Percentiles rank a stretch among this genome's conserved stretches.
Conservation (phyloP, 2,888 invertebrate species). For the Allygus modestus region DNA sequence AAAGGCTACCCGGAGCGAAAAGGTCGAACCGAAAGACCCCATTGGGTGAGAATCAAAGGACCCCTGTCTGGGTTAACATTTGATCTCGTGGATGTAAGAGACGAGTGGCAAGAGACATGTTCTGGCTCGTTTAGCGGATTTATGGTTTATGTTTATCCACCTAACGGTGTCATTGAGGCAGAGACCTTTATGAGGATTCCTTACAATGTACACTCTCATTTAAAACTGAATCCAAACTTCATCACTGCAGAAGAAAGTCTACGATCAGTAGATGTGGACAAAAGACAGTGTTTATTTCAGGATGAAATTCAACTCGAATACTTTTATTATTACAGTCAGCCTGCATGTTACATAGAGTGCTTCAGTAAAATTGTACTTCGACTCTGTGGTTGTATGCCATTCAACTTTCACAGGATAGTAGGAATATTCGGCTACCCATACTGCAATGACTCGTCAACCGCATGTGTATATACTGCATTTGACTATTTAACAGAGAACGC, state of each 20-base stretch:
- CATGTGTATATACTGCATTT: not conserved
- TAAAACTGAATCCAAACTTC: not conserved
- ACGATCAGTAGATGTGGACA: not conserved
- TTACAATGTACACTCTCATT: not conserved
- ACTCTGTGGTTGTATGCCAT: not conserved
- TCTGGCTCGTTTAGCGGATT: not conserved
- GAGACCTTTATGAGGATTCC: not conserved
- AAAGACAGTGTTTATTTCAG: not conserved
- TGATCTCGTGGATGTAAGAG: not conserved
- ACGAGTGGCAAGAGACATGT: not conserved
- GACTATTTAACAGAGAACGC: not conserved
- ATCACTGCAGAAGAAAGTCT: not conserved
- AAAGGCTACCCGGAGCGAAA: not conserved
- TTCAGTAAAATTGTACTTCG: not conserved
- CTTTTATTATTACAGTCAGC: not conserved
- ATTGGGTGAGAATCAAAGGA: not conserved
- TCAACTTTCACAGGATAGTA: not conserved
- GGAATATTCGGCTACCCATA: slow-evolving; percentile 11
- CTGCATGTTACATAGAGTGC: not conserved
- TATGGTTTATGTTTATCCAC: not conserved
- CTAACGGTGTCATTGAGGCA: not conserved
- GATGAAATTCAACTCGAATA: not conserved
- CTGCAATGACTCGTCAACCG: not conserved
- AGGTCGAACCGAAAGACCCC: not conserved
- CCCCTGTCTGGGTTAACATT: not conserved